Conservation (phyloP, 2,113 vertebrate genomes). For the Myiozetetes cayanensis region DNA sequence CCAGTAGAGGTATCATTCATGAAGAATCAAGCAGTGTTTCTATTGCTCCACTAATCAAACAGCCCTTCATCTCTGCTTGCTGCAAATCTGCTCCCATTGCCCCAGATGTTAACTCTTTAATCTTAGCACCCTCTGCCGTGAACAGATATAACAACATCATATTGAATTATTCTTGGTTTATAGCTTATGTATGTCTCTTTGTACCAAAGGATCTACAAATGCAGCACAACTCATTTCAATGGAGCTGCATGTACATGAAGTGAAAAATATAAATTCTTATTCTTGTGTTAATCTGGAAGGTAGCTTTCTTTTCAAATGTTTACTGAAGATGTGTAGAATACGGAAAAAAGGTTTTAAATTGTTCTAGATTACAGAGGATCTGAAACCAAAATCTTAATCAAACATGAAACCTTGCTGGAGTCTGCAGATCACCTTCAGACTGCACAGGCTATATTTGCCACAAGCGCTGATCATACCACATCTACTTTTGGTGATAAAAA, state of each 20-base stretch:
- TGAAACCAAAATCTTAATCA: background rate
- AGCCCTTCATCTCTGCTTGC: background rate
- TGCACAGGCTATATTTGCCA: background rate
- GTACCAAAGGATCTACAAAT: background rate
- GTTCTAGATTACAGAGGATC: background rate
- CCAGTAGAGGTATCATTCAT: background rate
- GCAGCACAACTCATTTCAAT: background rate
- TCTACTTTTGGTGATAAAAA: background rate
- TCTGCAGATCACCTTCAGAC: background rate
- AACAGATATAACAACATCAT: slow-evolving; percentile 17
- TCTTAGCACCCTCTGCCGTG: slow-evolving; percentile 58
- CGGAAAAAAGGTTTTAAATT: background rate
- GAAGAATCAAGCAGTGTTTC: background rate
- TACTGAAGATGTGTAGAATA: background rate
- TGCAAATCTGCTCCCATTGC: background rate
- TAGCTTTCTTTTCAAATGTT: background rate
- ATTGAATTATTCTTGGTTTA: background rate
- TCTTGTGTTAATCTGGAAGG: background rate
- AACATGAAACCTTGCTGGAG: background rate
- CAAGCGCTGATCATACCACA: background rate
- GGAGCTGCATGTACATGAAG: background rate
- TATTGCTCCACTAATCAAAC: background rate
- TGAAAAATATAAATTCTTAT: background rate
- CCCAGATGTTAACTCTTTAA: slow-evolving; percentile 22
- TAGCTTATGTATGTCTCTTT: background rate